A percentile compares a stretch with the other conserved stretches of the same genome.
Conservation (phyloP, 2,797 vertebrate species). For the Hydrolagus colliei region DNA sequence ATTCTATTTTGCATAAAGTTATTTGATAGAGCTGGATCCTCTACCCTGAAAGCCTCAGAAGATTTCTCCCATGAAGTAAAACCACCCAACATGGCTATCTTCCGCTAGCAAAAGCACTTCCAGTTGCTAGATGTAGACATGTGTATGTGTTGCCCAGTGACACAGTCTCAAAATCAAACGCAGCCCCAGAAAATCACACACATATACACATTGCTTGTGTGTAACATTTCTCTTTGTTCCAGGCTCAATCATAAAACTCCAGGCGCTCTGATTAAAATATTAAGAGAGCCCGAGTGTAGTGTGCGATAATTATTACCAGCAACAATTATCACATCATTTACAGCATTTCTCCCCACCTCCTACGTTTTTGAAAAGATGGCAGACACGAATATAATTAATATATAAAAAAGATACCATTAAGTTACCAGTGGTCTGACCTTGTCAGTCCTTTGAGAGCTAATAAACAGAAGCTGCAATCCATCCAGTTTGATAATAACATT, state of each 20-base stretch:
- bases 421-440: not conserved
- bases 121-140: too few relatives aligned
- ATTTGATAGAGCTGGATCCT: not conserved
- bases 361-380: not conserved
- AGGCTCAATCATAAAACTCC: not conserved
- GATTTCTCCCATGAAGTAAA: not conserved
- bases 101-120: not conserved
- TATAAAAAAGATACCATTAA: not conserved
- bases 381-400: not conserved
- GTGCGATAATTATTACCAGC: too few relatives aligned
- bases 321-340: too few relatives aligned
- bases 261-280: not conserved
- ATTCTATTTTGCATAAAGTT: not conserved
- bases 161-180: too few relatives aligned
- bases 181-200: too few relatives aligned
- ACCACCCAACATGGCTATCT: not conserved
- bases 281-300: too few relatives aligned
- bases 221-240: not conserved
- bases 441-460: not conserved
- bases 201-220: not conserved
- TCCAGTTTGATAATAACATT: not conserved
- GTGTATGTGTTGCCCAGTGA: too few relatives aligned
- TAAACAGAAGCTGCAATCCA: not conserved
- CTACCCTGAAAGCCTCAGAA: not conserved
- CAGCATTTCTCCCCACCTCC: too few relatives aligned